phyloP scores from a whole-genome alignment of 2,113 vertebrate genomes.

The Nothobranchius furzeri region DNA sequence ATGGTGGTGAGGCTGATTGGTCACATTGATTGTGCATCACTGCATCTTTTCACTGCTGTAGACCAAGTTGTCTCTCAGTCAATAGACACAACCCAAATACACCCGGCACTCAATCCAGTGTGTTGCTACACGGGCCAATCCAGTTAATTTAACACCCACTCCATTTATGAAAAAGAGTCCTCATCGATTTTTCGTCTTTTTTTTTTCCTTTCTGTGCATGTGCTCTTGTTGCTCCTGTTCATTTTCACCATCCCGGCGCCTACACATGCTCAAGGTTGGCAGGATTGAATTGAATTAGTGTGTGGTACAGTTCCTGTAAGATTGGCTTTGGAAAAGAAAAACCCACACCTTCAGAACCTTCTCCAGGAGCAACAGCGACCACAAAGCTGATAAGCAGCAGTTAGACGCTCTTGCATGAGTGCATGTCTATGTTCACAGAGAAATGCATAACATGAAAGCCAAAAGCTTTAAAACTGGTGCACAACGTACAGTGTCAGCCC shows the following conservation, averaged over 20 bases:
- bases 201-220: slow-evolving; percentile 53
- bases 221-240: slow-evolving; percentile 69
- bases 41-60: slow-evolving; percentile 74
- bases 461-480: slow-evolving; percentile 47
- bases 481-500: slow-evolving; percentile 22
- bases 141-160: slow-evolving; percentile 81
- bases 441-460: slow-evolving; percentile 53
- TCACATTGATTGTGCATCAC: slow-evolving; percentile 75
- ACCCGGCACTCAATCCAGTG: slow-evolving; percentile 75
- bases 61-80: slow-evolving; percentile 72
- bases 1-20: slow-evolving; percentile 66
- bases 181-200: slow-evolving; percentile 69
- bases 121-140: slow-evolving; percentile 76
- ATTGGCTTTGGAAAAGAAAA: slow-evolving; percentile 48
- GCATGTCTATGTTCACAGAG: slow-evolving; percentile 39
- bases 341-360: slow-evolving; percentile 48
- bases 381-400: slow-evolving; percentile 33
- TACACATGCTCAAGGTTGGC: slow-evolving; percentile 51
- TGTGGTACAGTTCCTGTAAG: slow-evolving; percentile 60
- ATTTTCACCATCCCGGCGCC: slow-evolving; percentile 63
- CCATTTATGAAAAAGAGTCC: slow-evolving; percentile 80
- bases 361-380: slow-evolving; percentile 49
- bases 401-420: slow-evolving; percentile 38
- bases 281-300: slow-evolving; percentile 68
- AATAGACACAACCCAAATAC: slow-evolving; percentile 77